Evolutionary conservation across 1,140 invertebrate species (phyloP).

Genomic region (Cyclina sinensis): DNA sequence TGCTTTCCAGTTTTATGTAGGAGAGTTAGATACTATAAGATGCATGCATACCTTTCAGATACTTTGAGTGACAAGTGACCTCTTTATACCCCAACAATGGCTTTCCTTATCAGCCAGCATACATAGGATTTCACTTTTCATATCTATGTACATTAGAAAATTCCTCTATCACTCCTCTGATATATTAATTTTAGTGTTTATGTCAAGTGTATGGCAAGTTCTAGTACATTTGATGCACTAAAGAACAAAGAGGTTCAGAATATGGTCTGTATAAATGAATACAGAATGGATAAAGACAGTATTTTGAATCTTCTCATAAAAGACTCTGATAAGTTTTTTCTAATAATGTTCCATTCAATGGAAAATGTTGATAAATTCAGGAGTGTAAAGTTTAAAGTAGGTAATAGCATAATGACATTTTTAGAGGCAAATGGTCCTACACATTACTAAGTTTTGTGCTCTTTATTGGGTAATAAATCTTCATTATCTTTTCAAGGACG

Average conservation of each 20-base stretch:
- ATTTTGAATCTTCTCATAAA: not conserved
- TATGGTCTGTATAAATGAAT: not conserved
- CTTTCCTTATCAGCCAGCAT: conserved; percentile 21
- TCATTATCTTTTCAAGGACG: conserved; percentile 20
- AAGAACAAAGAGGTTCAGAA: not conserved
- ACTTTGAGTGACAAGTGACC: not conserved
- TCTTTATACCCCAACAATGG: not conserved
- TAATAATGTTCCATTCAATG: not conserved
- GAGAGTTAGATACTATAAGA: too few relatives aligned
- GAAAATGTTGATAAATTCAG: not conserved
- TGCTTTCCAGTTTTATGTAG: too few relatives aligned
- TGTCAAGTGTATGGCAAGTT: not conserved
- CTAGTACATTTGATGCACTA: conserved; percentile 8
- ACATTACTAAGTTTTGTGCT: not conserved
- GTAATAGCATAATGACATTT: not conserved
- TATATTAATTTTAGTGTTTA: conserved; percentile 10
- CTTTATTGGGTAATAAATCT: conserved; percentile 30
- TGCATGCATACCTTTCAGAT: too few relatives aligned
- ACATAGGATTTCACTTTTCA: conserved; percentile 46
- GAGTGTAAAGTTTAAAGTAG: not conserved
- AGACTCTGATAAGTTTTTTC: not conserved
- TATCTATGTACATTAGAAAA: conserved; percentile 5
- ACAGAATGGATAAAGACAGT: not conserved
- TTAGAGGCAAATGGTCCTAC: not conserved
- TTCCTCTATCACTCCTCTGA: conserved; percentile 21